These are phyloP conservation scores for Drosophila tristis DNA, from an alignment of 1,140 invertebrate species.

Conservation along the genomic window DNA sequence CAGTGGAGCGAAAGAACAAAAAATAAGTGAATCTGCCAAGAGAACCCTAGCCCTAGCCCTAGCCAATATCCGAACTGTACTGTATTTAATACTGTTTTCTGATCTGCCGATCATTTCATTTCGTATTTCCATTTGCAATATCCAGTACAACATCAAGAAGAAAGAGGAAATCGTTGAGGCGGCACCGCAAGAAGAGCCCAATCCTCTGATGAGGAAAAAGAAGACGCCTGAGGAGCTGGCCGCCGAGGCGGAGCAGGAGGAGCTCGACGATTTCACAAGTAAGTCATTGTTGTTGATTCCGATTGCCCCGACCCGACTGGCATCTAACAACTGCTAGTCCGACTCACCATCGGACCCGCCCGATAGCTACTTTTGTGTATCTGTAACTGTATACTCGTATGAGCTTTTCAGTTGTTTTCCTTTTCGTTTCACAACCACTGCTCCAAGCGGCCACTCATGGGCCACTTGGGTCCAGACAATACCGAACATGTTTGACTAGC, in stretches of 20 bases:
- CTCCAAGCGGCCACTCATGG: constrained; percentile 14
- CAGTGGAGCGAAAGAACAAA: background rate
- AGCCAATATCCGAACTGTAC: background rate
- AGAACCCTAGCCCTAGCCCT: background rate
- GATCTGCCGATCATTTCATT: background rate
- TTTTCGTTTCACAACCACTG: constrained; percentile 26
- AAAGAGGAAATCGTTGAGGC: constrained; percentile 94
- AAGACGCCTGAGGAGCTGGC: constrained; percentile 98
- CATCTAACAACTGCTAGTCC: constrained; percentile 38
- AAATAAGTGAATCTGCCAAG: constrained; percentile 28
- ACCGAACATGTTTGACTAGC: constrained; percentile 33
- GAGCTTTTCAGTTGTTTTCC: constrained; percentile 40
- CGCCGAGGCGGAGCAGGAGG: constrained; percentile 96
- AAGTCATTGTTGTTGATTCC: constrained; percentile 85
- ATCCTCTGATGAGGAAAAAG: constrained; percentile 97
- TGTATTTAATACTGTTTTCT: constrained; percentile 55
- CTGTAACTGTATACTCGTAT: constrained; percentile 4
- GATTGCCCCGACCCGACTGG: constrained; percentile 31
- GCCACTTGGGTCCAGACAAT: constrained; percentile 22
- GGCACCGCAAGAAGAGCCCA: constrained; percentile 91
- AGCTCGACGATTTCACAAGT: constrained; percentile 99
- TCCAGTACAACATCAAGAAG: constrained; percentile 99
- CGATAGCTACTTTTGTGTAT: constrained; percentile 43
- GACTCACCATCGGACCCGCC: constrained; percentile 11
- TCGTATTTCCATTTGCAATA: constrained; percentile 8